Evolutionary conservation across 2,888 invertebrate genomes (phyloP).

Genomic region (Quadroppia sp.): DNA sequence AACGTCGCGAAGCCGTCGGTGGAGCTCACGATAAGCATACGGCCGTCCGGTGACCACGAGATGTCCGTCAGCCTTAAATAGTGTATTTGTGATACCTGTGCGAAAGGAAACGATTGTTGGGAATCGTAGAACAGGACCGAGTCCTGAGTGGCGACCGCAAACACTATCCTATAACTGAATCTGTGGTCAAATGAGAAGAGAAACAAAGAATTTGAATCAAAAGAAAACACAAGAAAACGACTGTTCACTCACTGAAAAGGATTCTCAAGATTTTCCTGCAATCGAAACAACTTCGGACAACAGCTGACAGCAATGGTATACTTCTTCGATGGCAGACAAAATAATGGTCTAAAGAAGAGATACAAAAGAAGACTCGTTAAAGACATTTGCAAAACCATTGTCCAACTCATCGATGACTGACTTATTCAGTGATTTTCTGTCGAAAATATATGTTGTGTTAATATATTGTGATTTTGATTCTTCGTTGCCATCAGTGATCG

Average conservation of each 20-base stretch:
- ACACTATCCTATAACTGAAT: constrained; percentile 70
- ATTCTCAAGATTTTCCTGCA: constrained; percentile 53
- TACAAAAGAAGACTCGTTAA: too few relatives aligned
- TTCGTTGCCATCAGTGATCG: constrained; percentile 44
- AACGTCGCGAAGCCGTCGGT: constrained; percentile 86
- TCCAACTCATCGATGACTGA: constrained; percentile 48
- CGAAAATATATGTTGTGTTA: constrained; percentile 62
- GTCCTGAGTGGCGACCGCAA: constrained; percentile 84
- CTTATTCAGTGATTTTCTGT: constrained; percentile 57
- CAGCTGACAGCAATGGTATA: constrained; percentile 78
- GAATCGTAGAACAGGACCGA: constrained; percentile 81
- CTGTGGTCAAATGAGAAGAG: constrained; percentile 12
- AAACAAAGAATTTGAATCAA: background rate
- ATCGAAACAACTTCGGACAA: constrained; percentile 68
- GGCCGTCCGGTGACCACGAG: constrained; percentile 79
- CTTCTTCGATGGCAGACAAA: constrained; percentile 73
- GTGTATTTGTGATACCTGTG: constrained; percentile 74
- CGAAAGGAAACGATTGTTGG: constrained; percentile 74
- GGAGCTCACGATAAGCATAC: constrained; percentile 70
- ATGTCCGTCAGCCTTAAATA: constrained; percentile 82
- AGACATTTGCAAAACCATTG: too few relatives aligned
- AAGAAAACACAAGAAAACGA: constrained; percentile 1
- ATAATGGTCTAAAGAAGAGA: constrained; percentile 63
- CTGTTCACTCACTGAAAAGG: constrained; percentile 46
- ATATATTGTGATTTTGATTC: constrained; percentile 52